Evolutionary conservation across 1,140 invertebrate species (phyloP).

Genomic region (Notospermus geniculatus): DNA sequence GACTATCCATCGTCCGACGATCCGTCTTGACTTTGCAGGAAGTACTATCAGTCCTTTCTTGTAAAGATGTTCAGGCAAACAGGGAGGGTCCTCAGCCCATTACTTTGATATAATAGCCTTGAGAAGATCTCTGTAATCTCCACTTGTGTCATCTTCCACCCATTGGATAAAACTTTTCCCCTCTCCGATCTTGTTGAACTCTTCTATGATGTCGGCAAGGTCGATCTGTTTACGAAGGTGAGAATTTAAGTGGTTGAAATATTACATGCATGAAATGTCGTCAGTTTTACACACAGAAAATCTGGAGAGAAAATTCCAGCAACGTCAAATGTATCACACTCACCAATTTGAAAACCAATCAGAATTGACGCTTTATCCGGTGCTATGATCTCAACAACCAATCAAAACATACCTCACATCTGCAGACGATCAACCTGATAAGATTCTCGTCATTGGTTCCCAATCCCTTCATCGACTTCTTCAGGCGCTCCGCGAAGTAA

Average conservation of each 20-base stretch:
- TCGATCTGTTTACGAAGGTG: too few relatives aligned
- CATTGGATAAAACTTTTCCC: slow-evolving; percentile 33
- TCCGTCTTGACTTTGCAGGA: too few relatives aligned
- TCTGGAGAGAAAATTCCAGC: too few relatives aligned
- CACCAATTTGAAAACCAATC: slow-evolving; percentile 39
- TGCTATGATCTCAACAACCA: neutral
- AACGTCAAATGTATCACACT: too few relatives aligned
- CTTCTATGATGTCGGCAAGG: slow-evolving; percentile 35
- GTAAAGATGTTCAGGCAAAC: too few relatives aligned
- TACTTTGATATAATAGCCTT: slow-evolving; percentile 12
- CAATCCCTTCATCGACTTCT: slow-evolving; percentile 78
- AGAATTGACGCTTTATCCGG: neutral
- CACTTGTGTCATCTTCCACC: slow-evolving; percentile 43
- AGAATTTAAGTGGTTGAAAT: too few relatives aligned
- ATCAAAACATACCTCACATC: slow-evolving; percentile 65
- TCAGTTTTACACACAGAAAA: too few relatives aligned
- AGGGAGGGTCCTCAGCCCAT: too few relatives aligned
- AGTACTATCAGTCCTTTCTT: too few relatives aligned
- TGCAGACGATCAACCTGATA: slow-evolving; percentile 83
- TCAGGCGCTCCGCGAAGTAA: slow-evolving; percentile 89
- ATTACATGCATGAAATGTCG: too few relatives aligned
- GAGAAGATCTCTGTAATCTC: slow-evolving; percentile 42
- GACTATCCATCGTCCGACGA: too few relatives aligned
- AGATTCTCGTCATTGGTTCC: slow-evolving; percentile 86
- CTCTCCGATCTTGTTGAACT: slow-evolving; percentile 30